phyloP scores from a whole-genome alignment of 2,797 vertebrate species.

The Galaxias olidus region DNA sequence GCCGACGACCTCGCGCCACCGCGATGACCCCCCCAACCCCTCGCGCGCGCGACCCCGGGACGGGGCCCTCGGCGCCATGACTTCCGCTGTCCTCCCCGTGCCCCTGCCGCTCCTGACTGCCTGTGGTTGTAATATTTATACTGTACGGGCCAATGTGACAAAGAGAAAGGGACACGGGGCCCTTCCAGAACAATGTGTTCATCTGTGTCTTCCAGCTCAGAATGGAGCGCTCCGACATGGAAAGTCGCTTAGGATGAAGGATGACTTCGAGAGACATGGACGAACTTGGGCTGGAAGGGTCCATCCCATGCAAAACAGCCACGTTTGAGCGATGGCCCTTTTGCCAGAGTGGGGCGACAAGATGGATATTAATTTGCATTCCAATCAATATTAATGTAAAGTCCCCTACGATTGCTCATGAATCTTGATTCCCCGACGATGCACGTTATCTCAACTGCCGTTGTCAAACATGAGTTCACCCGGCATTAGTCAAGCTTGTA shows the following conservation, averaged over 20 bases:
- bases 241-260: no score
- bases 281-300: no score
- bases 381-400: conserved; percentile 25
- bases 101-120: conserved; percentile 12
- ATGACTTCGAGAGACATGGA: no score
- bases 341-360: background rate
- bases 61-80: conserved; percentile 24
- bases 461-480: conserved; percentile 20
- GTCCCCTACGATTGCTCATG: background rate
- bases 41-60: no score
- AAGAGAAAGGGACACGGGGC: conserved; percentile 53
- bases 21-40: conserved; percentile 54
- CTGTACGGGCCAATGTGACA: conserved; percentile 50
- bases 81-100: conserved; percentile 2
- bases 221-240: background rate
- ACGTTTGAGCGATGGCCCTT: conserved; percentile 27
- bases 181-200: conserved; percentile 19
- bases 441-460: conserved; percentile 5
- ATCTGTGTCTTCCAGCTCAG: conserved; percentile 2
- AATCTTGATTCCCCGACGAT: background rate
- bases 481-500: conserved; percentile 3
- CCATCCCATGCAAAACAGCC: conserved; percentile 16
- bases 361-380: conserved; percentile 28
- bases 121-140: conserved; percentile 58
- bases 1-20: conserved; percentile 36